Conservation (phyloP, 2,113 vertebrate species). For the Calyptomena viridis region DNA sequence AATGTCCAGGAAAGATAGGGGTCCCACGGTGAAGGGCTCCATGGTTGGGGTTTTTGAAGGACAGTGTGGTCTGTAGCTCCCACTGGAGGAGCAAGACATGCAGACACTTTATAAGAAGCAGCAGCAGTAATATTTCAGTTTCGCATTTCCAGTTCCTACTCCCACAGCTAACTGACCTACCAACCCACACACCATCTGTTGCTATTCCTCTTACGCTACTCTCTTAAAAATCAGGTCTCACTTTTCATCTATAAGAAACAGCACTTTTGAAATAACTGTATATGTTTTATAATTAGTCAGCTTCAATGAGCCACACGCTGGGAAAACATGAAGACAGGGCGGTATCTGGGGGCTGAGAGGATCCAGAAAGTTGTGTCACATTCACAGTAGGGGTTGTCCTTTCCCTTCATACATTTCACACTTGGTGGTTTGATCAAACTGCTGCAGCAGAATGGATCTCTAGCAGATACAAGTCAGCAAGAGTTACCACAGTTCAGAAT, state of each 20-base stretch:
- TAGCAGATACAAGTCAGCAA: not conserved
- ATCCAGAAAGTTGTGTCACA: not conserved
- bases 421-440: not conserved
- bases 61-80: not conserved
- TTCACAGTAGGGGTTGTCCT: not conserved
- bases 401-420: not conserved
- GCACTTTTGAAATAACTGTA: not conserved
- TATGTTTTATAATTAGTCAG: not conserved
- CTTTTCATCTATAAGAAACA: not conserved
- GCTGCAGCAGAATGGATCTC: not conserved
- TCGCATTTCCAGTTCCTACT: not conserved
- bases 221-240: not conserved
- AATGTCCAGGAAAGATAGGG: not conserved
- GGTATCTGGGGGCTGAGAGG: not conserved
- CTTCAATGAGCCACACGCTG: not conserved
- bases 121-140: not conserved
- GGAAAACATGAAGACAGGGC: not conserved
- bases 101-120: not conserved
- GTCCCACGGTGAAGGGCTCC: not conserved
- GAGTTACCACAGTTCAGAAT: not conserved
- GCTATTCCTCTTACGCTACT: not conserved
- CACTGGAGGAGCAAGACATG: not conserved
- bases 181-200: slow-evolving; percentile 14
- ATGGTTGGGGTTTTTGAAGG: not conserved
- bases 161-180: slow-evolving; percentile 4